phyloP scores from a whole-genome alignment of 2,888 invertebrate genomes.

The Bursaphelenchus okinawaensis region DNA sequence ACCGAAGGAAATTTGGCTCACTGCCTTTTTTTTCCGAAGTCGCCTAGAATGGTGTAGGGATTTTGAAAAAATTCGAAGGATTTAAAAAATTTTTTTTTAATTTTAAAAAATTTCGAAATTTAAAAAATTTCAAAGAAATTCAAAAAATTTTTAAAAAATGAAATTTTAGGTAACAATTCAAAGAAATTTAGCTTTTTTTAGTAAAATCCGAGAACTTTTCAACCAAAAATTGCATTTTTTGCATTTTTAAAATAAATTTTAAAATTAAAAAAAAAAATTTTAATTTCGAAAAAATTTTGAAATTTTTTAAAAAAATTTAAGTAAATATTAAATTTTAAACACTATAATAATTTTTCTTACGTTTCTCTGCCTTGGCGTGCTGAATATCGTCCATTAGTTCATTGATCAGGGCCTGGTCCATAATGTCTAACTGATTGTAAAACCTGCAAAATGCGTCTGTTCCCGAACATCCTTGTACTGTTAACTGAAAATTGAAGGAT shows the following conservation, averaged over 20 bases:
- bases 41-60: neutral
- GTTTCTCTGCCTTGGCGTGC: neutral
- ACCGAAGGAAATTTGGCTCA: slow-evolving; percentile 54
- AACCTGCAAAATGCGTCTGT: slow-evolving; percentile 40
- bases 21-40: slow-evolving; percentile 16
- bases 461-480: neutral
- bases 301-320: no score
- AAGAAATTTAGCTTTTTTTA: no score
- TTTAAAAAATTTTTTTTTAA: neutral
- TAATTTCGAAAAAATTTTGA: no score
- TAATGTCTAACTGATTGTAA: slow-evolving; percentile 42
- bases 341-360: neutral
- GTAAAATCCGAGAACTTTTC: no score
- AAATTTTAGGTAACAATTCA: no score
- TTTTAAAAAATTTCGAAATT: neutral
- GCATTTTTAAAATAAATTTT: neutral
- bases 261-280: no score
- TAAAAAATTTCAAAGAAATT: no score
- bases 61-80: no score
- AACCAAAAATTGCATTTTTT: neutral
- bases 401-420: slow-evolving; percentile 44
- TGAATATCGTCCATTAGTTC: neutral
- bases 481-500: neutral
- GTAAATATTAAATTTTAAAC: neutral
- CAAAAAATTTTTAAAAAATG: no score